These are phyloP conservation scores for Drosophila infuscata DNA, from an alignment of 2,888 invertebrate species.

Conservation along the genomic window DNA sequence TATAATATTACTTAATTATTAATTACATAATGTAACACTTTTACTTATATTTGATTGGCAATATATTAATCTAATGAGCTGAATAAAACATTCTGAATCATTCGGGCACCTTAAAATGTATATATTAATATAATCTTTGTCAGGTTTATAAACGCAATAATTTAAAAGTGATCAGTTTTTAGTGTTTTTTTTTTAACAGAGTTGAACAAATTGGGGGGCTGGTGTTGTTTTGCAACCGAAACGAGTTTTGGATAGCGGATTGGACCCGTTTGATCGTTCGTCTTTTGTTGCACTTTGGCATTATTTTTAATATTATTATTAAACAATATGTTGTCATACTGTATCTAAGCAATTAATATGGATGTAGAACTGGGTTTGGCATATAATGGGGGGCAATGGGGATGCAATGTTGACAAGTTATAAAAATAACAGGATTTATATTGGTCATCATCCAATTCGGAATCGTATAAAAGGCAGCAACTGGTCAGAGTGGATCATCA, in stretches of 20 bases:
- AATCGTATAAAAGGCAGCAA: constrained; percentile 47
- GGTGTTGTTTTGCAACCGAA: constrained; percentile 23
- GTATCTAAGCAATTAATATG: constrained; percentile 34
- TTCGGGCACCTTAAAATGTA: background rate
- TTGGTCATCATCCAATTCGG: background rate
- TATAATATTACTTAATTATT: background rate
- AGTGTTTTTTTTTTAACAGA: background rate
- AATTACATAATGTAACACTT: background rate
- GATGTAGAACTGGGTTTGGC: constrained; percentile 17
- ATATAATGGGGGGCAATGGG: constrained; percentile 37
- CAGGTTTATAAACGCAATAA: background rate
- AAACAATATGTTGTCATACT: constrained; percentile 17
- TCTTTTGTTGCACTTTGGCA: constrained; percentile 37
- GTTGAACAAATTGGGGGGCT: constrained; percentile 20
- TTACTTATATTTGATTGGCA: background rate
- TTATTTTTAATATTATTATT: constrained; percentile 19
- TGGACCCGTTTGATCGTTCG: constrained; percentile 32
- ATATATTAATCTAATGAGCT: background rate
- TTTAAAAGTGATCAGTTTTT: background rate
- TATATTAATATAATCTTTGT: background rate
- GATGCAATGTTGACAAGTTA: constrained; percentile 19
- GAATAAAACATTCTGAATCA: background rate
- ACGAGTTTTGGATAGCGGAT: constrained; percentile 31
- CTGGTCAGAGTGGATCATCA: constrained; percentile 35
- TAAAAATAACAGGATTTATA: constrained; percentile 22